Evolutionary conservation across 2,888 invertebrate genomes (phyloP), one percentile per base, ranked within the genome.

Genomic region (Dasysyrphus albostriatus): DNA sequence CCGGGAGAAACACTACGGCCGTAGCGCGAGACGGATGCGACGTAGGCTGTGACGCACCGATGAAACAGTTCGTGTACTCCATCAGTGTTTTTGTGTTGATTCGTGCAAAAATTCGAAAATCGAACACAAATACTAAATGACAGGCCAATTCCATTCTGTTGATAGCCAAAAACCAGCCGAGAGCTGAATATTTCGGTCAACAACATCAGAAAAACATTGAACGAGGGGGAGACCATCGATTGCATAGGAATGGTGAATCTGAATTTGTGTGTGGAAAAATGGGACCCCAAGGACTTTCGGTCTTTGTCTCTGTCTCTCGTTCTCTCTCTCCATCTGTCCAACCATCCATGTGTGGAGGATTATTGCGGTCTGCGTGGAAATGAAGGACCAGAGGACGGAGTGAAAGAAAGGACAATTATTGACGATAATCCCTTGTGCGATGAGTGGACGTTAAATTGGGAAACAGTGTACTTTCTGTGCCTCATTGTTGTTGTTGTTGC

Each of bases 371-470:
- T 81, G 47, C 61, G 51, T 51, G 19, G 19, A 24, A 39, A 59
- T 59, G 24, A 42, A 42, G 14, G 58, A 44, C n/a, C 6, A 42
- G 0, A 67, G 16, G 44, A 54, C 29, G 16, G 42, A 10, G 19
- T 7, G 47, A 65, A 24, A 29, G 19, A 54, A 69, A 49, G 73
- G 65, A 79, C 87, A 87, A 87, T 87, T 87, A 87, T 87, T 83
- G 87, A 87, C 83, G 75, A 65, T 87, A 87, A 87, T 87, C 87
- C 87, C 87, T 42, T 79, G 87, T 87, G 87, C 83, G 83, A 83
- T 87, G 87, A 87, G 83, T 87, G 83, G 87, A 87, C 87, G 87
- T 75, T 83, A 83, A 87, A 87, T 87, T 83, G 78, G 87, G 78
- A 83, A 87, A 87, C 87, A 78, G 87, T 87, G 82, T 82, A 82